Percentiles rank a stretch among this genome's conserved stretches.
phyloP scores from a whole-genome alignment of 2,888 invertebrate species.

The Tetragnatha montana region DNA sequence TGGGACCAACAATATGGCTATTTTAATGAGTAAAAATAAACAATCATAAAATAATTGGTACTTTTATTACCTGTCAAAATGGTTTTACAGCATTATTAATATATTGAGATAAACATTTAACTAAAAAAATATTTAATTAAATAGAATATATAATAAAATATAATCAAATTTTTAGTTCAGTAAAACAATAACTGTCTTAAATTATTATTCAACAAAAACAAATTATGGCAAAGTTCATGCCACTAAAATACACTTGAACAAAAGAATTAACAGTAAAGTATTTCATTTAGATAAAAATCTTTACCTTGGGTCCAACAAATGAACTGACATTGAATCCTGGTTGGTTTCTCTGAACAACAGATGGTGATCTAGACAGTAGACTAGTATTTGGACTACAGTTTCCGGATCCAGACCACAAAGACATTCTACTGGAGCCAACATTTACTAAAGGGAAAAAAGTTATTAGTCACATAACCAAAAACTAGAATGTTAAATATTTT shows the following conservation, averaged over 20 bases:
- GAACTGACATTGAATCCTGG: conserved; percentile 59
- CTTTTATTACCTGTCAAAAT: too few species aligned
- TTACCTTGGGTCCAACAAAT: conserved; percentile 65
- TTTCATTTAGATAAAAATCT: neutral
- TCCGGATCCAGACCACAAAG: conserved; percentile 60
- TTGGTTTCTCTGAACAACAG: conserved; percentile 46
- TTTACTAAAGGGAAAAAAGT: conserved; percentile 28
- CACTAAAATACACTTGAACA: neutral
- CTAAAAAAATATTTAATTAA: too few species aligned
- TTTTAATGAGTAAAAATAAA: too few species aligned
- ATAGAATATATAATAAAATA: too few species aligned
- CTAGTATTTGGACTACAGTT: conserved; percentile 21
- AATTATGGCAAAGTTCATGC: neutral
- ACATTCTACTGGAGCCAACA: conserved; percentile 39
- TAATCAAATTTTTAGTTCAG: too few species aligned
- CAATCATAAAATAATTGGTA: too few species aligned
- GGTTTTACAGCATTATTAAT: too few species aligned
- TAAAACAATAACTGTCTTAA: neutral
- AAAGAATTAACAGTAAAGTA: neutral
- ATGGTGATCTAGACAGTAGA: conserved; percentile 41
- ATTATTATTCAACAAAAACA: neutral
- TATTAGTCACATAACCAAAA: neutral
- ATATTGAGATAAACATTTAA: too few species aligned
- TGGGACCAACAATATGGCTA: too few species aligned
- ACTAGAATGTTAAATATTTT: neutral